These are phyloP conservation scores for Nasonia vitripennis DNA, from an alignment of 1,140 invertebrate species.

Conservation along the genomic window DNA sequence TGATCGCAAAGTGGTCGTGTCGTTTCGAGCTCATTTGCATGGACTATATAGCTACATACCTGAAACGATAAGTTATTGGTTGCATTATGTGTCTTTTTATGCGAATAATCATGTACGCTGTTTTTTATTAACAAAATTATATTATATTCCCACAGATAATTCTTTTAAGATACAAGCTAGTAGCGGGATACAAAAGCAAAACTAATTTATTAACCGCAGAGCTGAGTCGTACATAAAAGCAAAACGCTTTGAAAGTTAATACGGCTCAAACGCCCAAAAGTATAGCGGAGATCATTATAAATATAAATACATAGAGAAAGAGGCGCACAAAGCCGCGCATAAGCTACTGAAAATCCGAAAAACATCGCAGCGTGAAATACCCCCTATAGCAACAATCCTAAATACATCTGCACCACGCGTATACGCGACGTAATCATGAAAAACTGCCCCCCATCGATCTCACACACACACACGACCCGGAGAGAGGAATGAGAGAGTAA, in stretches of 20 bases:
- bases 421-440: conserved; percentile 1
- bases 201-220: too few relatives aligned
- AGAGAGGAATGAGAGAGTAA: background rate
- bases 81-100: too few relatives aligned
- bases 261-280: background rate
- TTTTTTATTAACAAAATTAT: too few relatives aligned
- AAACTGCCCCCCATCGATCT: background rate
- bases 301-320: background rate
- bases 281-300: background rate
- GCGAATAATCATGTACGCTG: too few relatives aligned
- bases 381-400: background rate
- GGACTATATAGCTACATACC: too few relatives aligned
- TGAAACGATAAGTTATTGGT: too few relatives aligned
- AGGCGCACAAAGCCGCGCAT: background rate
- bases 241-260: background rate
- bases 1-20: too few relatives aligned
- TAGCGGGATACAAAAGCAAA: too few relatives aligned
- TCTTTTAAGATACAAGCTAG: too few relatives aligned
- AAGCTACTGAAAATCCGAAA: background rate
- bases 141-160: too few relatives aligned
- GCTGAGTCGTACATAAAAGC: background rate
- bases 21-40: too few relatives aligned
- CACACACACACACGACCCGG: background rate
- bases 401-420: background rate
- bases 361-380: background rate